Conservation (phyloP, 2,797 vertebrate genomes). For the Borostomias antarcticus region DNA sequence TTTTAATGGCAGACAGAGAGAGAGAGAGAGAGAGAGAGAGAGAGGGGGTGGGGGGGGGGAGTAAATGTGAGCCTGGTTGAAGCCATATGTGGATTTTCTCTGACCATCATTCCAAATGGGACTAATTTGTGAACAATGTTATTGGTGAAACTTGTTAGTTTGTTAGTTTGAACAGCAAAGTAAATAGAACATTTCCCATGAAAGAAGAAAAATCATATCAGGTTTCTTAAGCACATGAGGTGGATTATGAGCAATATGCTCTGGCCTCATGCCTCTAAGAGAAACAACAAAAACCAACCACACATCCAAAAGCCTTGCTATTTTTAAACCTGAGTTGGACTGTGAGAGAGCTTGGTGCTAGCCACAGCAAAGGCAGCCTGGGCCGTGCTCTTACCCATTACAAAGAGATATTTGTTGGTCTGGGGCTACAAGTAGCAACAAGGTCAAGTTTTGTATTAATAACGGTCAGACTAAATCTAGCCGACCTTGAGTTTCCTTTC, state of each 20-base stretch:
- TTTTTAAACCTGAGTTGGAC: constrained; percentile 72
- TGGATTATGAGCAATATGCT: constrained; percentile 61
- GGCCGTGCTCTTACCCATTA: constrained; percentile 53
- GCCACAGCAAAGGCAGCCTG: constrained; percentile 69
- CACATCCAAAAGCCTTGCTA: constrained; percentile 67
- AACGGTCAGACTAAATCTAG: constrained; percentile 16
- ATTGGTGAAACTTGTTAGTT: constrained; percentile 55
- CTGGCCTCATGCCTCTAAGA: constrained; percentile 63
- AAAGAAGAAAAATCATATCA: constrained; percentile 38
- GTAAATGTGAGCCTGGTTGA: constrained; percentile 69
- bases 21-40: too few species aligned
- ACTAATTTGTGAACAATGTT: constrained; percentile 84
- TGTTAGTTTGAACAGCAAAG: constrained; percentile 56
- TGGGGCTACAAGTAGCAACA: constrained; percentile 55
- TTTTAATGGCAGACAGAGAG: constrained; percentile 88
- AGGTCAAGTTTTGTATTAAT: constrained; percentile 69
- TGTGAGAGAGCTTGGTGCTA: constrained; percentile 24
- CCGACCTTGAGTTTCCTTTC: not conserved
- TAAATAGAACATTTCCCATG: constrained; percentile 51
- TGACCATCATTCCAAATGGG: constrained; percentile 89
- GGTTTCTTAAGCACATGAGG: constrained; percentile 62
- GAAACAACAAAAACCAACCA: constrained; percentile 62
- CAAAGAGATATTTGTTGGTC: constrained; percentile 61
- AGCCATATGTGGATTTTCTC: constrained; percentile 87
- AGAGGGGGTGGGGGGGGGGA: too few species aligned